phyloP scores from a whole-genome alignment of 2,113 vertebrate genomes.

The Sturnira hondurensis region DNA sequence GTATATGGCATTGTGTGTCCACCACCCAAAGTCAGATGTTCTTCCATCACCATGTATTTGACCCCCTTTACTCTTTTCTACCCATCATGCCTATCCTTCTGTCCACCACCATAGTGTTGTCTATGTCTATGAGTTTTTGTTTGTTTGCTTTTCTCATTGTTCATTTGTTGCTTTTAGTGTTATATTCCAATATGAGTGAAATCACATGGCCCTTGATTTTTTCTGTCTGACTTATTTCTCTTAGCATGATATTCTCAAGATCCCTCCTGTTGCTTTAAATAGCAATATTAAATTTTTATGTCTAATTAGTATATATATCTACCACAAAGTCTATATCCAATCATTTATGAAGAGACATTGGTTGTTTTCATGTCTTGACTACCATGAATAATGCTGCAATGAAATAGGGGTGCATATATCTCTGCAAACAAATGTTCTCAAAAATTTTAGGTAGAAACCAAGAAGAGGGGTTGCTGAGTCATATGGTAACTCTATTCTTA shows the following conservation, averaged over 20 bases:
- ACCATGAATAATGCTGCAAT: background rate
- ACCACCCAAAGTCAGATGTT: background rate
- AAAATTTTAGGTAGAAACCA: background rate
- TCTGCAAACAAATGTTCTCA: background rate
- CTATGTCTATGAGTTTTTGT: background rate
- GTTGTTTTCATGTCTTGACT: background rate
- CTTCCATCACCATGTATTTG: background rate
- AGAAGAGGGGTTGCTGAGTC: background rate
- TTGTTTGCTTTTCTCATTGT: background rate
- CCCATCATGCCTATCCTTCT: background rate
- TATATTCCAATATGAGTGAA: background rate
- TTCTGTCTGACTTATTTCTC: background rate
- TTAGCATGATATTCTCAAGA: background rate
- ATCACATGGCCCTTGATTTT: background rate
- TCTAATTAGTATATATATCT: background rate
- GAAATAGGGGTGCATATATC: background rate
- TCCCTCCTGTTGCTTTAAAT: background rate
- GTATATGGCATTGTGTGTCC: background rate
- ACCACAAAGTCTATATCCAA: background rate
- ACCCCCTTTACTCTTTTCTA: background rate
- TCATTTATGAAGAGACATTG: background rate
- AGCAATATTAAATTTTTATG: background rate
- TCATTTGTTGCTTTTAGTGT: background rate
- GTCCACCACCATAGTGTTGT: background rate
- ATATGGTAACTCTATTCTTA: background rate